A percentile compares a stretch with the other conserved stretches of the same genome.
Evolutionary conservation across 2,888 invertebrate genomes (phyloP).

Genomic region (Stenolophus ochropezus): DNA sequence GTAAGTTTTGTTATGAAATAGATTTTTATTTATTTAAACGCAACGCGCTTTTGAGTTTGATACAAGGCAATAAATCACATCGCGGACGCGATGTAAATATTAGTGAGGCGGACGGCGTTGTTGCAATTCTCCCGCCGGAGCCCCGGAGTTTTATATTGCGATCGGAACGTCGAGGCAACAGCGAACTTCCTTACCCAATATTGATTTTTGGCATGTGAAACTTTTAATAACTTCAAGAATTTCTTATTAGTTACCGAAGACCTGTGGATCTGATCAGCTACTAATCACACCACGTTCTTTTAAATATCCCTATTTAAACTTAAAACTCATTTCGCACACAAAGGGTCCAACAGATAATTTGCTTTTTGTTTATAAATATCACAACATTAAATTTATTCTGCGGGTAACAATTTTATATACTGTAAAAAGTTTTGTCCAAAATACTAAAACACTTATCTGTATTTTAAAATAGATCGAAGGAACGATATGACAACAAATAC

Average conservation of each 20-base stretch:
- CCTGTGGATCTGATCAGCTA: constrained; percentile 8
- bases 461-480: too few species aligned
- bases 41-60: constrained; percentile 49
- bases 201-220: constrained; percentile 51
- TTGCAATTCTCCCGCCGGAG: background rate
- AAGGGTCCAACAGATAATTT: too few species aligned
- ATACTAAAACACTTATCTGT: too few species aligned
- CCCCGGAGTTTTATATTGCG: constrained; percentile 41
- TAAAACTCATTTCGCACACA: too few species aligned
- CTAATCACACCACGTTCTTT: background rate
- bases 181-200: constrained; percentile 19
- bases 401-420: too few species aligned
- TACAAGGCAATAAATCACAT: constrained; percentile 55
- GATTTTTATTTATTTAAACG: constrained; percentile 59
- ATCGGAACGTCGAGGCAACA: background rate
- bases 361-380: too few species aligned
- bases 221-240: constrained; percentile 53
- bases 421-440: too few species aligned
- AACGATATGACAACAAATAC: too few species aligned
- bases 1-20: constrained; percentile 47
- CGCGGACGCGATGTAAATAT: constrained; percentile 51
- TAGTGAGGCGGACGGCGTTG: constrained; percentile 38
- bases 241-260: constrained; percentile 41
- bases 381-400: too few species aligned
- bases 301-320: background rate